Conservation (phyloP, 2,888 invertebrate genomes). For the Eupeodes luniger region DNA sequence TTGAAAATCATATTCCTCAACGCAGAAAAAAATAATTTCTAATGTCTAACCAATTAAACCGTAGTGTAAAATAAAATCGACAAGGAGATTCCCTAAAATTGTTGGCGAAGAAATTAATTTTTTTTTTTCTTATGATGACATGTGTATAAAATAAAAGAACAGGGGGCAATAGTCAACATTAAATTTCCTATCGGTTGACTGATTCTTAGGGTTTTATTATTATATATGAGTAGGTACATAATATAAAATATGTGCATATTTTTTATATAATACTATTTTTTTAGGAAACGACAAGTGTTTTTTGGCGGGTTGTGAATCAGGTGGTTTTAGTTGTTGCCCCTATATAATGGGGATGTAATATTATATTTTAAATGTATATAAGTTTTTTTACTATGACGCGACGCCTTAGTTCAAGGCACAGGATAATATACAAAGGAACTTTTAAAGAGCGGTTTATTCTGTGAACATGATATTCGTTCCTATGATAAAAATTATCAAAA, state of each 20-base stretch:
- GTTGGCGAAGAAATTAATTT: conserved; percentile 3
- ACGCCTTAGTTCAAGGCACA: not conserved
- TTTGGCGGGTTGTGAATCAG: conserved; percentile 66
- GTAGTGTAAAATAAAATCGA: conserved; percentile 38
- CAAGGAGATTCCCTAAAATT: conserved; percentile 62
- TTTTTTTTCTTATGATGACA: conserved; percentile 9
- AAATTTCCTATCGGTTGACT: conserved; percentile 68
- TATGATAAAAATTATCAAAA: no score
- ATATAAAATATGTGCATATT: not conserved
- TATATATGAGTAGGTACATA: not conserved
- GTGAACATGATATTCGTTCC: no score
- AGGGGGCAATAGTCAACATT: conserved; percentile 30
- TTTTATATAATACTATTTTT: not conserved
- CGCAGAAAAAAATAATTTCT: no score
- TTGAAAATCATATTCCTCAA: no score
- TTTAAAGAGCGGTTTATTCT: not conserved
- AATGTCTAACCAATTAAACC: not conserved
- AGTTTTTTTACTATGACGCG: not conserved
- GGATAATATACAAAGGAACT: not conserved
- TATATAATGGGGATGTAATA: not conserved
- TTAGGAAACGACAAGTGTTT: conserved; percentile 60
- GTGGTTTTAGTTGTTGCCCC: conserved; percentile 38
- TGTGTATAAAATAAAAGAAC: conserved; percentile 35
- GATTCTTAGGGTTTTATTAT: conserved; percentile 19
- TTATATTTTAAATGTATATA: not conserved